Evolutionary conservation across 2,113 vertebrate species (phyloP), one percentile per base, ranked within the genome.

Genomic region (Stercorarius parasiticus): DNA sequence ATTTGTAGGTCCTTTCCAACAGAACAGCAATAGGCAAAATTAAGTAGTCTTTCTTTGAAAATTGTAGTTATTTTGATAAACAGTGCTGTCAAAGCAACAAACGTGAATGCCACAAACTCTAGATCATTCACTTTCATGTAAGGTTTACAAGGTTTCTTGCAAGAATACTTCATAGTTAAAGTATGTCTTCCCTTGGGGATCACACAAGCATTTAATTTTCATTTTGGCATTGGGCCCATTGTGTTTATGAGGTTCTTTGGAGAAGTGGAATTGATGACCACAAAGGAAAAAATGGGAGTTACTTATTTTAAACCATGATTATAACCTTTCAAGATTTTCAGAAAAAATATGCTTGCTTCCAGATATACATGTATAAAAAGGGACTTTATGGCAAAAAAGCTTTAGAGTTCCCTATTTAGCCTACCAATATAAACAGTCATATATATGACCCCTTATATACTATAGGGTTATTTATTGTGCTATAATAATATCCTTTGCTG

Each of bases 61-160:
- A 96, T 92, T 87, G 81, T 90, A 95, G 94, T 97, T 97, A 96
- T 97, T 97, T 97, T 97, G 97, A 97, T 90, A 91, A 97, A 97
- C 87, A 96, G 61, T 74, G 52, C 96, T 97, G 94, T 97, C 95
- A 92, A 94, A 97, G 62, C 87, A 94, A 93, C 43, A 94, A 98
- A 96, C 3, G 10, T 25, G 26, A 90, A 87, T 85, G 32, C 73
- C 90, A 85, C 56, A 86, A 71, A 92, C 67, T 95, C 77, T 36
- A 80, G 72, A 79, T 96, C 76, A 84, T 87, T 96, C 90, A 71
- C 87, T 95, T 96, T 90, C 25, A 38, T 91, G 67, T 61, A 49
- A 65, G 42, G 56, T 89, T 94, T 97, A 96, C 19, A 50, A 93
- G 89, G 61, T 70, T 97, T 82, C 65, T 96, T 83, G 91, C 84